Evolutionary conservation across 2,888 invertebrate genomes (phyloP), one percentile per base, ranked within the genome.

Genomic region (Beris morrisii): DNA sequence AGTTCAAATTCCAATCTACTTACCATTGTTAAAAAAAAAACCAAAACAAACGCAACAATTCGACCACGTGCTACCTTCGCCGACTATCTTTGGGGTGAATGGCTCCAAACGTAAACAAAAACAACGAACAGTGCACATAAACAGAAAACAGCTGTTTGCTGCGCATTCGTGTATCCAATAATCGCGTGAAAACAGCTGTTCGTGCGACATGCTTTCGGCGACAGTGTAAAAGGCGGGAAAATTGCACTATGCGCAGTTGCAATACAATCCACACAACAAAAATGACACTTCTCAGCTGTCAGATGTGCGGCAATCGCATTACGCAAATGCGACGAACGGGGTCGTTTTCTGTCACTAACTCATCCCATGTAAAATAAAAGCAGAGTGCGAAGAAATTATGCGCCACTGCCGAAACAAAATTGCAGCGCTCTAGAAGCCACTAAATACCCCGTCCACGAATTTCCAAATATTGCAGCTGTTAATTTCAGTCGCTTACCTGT

Each of bases 401-500:
- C 22, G 22, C 3, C 22, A 3, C 22, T 22, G 22, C 22, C 22
- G 22, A 22, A 22, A 22, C 22, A 22, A 22, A 22, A 1, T 22
- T 38, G 4, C 38, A 38, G 38, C 2, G 1, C 38, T 5, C 5
- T 9, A 3, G 38, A 38, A 38, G 38, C 38, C 5, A 38, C 9
- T 32, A 7, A 7, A 32, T 4, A 32, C 4, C 7, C 7, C n/a
- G 4, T 32, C 5, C 32, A 7, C 32, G 32, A 32, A 5, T 32
- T 32, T 7, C 32, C 32, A 32, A 9, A 53, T 32, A 43, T 22
- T 11, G 13, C 15, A 15, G n/a, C 54, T 38, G 68, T 63, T 56
- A 53, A 64, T 64, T 68, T 50, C 67, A 54, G 59, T 32, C 9
- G 9, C 59, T 70, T 67, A 72, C 72, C 70, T 68, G 76, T 76